Base-by-base conservation (phyloP, 2,113 vertebrate genomes). In the Chelonoidis abingdonii region DNA sequence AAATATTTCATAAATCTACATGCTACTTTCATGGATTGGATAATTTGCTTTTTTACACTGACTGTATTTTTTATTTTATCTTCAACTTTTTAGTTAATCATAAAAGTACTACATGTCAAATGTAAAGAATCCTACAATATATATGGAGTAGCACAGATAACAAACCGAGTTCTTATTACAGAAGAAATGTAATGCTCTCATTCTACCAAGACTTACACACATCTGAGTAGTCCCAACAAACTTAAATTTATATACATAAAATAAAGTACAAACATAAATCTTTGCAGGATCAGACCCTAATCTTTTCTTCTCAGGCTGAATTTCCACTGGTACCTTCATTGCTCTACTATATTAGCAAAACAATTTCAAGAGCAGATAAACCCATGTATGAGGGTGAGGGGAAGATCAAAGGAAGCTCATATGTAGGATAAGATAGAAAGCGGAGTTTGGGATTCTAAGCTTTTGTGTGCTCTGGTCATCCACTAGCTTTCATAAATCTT, bases 381-480 rank as follows among this genome's bases (percentile, higher is more conserved):
- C 82, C 53, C 91, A 96, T 84, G 91, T 93, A 95, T 97, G 98
- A 97, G 91, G 91, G 84, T 44, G 94, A 96, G 94, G 95, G 92
- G 93, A 95, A 97, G 96, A 98, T 98, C 97, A 98, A 98, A 98
- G 95, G 62, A 94, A 19, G 13, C 2, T 72, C 92, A 92, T 94
- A 83, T 93, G 96, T 97, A 97, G 97, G 96, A 96, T 94, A 97
- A 98, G 94, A 97, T 89, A 88, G 97, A 98, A 98, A 86, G 83
- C 62, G 96, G 93, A 94, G 94, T 97, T 95, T 93, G 91, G 90
- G 97, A 97, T 80, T 98, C 97, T 98, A 97, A 97, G 93, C 87
- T 97, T 98, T 97, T 97, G 91, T 96, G 96, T 94, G 80, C 95
- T 98, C 97, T 98, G 96, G 98, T 98, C 96, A 97, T 96, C 98